Base-by-base conservation (phyloP, 2,888 invertebrate genomes). In the Apotomis turbidana region DNA sequence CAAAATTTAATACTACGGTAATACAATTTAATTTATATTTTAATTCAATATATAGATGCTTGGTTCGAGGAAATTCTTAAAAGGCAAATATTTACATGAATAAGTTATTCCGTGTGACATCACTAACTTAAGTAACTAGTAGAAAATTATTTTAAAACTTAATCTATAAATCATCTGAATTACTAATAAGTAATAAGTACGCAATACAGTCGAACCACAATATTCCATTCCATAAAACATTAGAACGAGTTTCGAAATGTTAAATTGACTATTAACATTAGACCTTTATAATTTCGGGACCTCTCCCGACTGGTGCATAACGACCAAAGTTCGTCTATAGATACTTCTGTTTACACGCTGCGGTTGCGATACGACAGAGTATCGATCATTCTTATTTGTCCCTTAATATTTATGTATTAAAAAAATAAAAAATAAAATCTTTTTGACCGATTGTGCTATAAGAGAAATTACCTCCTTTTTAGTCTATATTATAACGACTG, bases 251-350 rank as follows among this genome's bases (percentile, higher is more conserved):
- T 63, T 59, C n/a, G 41, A 64, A 64, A 27, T 60, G 60, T 60
- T 46, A 49, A 71, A 66, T 67, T 61, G 66, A 60, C 49, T 55
- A 55, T 66, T 66, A 71, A 60, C 63, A 64, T 71, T 60, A 60
- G 38, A 55, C 66, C 66, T 71, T 66, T 66, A 66, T 64, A 61
- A 71, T 71, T 71, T 67, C 15, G 41, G 55, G 41, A 41, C 36
- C 64, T 59, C 69, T 62, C n/a, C 44, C 59, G 64, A 49, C 66
- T 60, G 52, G 54, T 61, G 66, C 60, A 55, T 59, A 67, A 71
- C 55, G 60, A 46, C 60, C 38, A 61, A 71, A 71, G 66, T 71
- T 71, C 5, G 70, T 59, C 59, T 38, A 41, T 57, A 15, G 27
- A n/a, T 8, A 38, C 12, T 12, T 2, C 13, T 46, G 0, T 67